These are phyloP conservation scores for Diorhabda sublineata DNA, from an alignment of 1,140 invertebrate genomes.

Conservation along the genomic window DNA sequence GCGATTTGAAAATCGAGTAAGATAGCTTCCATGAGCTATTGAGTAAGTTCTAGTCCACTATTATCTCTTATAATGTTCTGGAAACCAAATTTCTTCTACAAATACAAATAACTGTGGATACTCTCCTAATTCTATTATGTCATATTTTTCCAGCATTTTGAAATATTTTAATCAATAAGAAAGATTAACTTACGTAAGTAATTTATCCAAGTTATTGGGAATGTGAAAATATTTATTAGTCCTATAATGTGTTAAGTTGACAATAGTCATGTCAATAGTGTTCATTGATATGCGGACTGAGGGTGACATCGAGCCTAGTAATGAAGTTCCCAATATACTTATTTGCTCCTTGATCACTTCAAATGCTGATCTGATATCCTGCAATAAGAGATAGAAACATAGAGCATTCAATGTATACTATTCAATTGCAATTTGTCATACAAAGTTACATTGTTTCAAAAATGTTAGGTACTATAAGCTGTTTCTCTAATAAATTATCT, in stretches of 20 bases:
- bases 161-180: background rate
- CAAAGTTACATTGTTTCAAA: too few relatives aligned
- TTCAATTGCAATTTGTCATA: too few relatives aligned
- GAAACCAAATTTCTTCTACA: too few relatives aligned
- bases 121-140: background rate
- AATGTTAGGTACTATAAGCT: too few relatives aligned
- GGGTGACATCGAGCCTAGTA: conserved; percentile 1
- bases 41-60: too few relatives aligned
- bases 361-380: conserved; percentile 19
- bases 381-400: conserved; percentile 4
- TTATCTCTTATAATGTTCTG: too few relatives aligned
- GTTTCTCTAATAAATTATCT: too few relatives aligned
- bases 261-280: conserved; percentile 20
- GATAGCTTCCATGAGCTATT: too few relatives aligned
- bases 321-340: conserved; percentile 9
- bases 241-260: conserved; percentile 16
- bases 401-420: too few relatives aligned
- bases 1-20: too few relatives aligned
- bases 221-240: conserved; percentile 12
- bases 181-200: background rate
- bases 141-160: background rate
- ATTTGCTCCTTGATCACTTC: conserved; percentile 22
- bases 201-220: background rate
- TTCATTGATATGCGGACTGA: conserved; percentile 19
- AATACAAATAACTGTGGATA: background rate